Percentiles rank a stretch among this genome's conserved stretches.
These are phyloP conservation scores for Pteronura brasiliensis DNA, from an alignment of 2,113 vertebrate genomes.

Conservation along the genomic window DNA sequence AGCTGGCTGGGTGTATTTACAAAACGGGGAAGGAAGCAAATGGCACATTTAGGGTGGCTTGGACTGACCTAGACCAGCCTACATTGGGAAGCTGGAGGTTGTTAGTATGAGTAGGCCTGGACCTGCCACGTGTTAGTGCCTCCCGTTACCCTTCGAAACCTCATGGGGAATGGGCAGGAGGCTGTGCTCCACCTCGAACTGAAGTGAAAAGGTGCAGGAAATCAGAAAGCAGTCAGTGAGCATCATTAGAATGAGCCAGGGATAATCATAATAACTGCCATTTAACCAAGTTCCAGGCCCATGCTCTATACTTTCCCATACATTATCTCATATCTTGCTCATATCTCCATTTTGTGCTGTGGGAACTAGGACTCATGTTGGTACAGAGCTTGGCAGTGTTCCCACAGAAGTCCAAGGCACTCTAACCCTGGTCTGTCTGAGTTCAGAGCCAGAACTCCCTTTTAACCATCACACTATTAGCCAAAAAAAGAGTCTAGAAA, in stretches of 20 bases:
- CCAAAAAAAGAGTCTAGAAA: slow-evolving; percentile 42
- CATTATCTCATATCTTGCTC: slow-evolving; percentile 41
- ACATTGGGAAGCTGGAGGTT: neutral
- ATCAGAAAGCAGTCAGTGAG: slow-evolving; percentile 14
- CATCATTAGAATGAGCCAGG: slow-evolving; percentile 27
- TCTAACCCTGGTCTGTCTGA: slow-evolving; percentile 14
- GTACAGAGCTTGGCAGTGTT: neutral
- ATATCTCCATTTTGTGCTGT: slow-evolving; percentile 19
- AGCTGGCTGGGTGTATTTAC: neutral
- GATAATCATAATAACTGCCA: slow-evolving; percentile 17
- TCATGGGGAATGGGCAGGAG: neutral
- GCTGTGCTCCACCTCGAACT: neutral
- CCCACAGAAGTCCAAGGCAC: neutral
- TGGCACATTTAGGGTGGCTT: neutral
- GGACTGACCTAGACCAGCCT: neutral
- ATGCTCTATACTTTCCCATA: slow-evolving; percentile 15
- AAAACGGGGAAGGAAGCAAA: neutral
- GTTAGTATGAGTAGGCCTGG: neutral
- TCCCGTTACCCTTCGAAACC: neutral
- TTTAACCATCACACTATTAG: neutral
- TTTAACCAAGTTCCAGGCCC: slow-evolving; percentile 17
- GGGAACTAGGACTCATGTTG: slow-evolving; percentile 24
- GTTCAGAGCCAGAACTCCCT: slow-evolving; percentile 27
- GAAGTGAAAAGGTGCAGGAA: neutral
- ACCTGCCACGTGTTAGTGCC: neutral